phyloP scores from a whole-genome alignment of 2,113 vertebrate species.

The Alouatta palliata region DNA sequence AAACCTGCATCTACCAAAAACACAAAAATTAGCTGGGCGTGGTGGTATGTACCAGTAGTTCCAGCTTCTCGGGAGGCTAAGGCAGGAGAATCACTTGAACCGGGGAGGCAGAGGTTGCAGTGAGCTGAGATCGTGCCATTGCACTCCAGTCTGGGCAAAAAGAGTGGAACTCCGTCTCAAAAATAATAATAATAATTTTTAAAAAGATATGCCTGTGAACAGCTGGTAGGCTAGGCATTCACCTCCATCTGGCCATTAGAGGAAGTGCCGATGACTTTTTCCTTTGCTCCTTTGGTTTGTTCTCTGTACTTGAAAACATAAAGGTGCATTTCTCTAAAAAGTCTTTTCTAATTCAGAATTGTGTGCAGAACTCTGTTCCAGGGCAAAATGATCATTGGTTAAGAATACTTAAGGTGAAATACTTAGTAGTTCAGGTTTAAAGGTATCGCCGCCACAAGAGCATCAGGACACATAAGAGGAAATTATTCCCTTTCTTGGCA shows the following conservation, averaged over 20 bases:
- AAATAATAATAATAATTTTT: no score
- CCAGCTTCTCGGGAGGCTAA: no score
- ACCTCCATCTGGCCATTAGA: rapidly evolving
- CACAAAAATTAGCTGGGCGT: no score
- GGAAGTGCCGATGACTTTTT: not conserved
- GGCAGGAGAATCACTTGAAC: no score
- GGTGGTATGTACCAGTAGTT: no score
- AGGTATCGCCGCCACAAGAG: not conserved
- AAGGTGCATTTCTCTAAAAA: not conserved
- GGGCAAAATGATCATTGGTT: no score
- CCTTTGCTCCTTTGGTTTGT: not conserved
- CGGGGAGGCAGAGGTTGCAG: no score
- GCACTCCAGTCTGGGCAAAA: no score
- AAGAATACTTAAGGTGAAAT: not conserved
- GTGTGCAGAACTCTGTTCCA: not conserved
- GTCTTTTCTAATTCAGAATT: not conserved
- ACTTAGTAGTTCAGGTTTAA: not conserved
- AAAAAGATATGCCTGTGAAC: no score
- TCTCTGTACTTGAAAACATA: not conserved
- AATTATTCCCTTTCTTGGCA: not conserved
- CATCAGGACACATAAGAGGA: not conserved
- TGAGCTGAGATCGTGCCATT: no score
- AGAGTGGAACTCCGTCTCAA: no score
- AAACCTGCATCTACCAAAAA: no score
- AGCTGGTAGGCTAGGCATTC: not conserved